Conservation (phyloP, 2,113 vertebrate species). For the Heloderma charlesbogerti region DNA sequence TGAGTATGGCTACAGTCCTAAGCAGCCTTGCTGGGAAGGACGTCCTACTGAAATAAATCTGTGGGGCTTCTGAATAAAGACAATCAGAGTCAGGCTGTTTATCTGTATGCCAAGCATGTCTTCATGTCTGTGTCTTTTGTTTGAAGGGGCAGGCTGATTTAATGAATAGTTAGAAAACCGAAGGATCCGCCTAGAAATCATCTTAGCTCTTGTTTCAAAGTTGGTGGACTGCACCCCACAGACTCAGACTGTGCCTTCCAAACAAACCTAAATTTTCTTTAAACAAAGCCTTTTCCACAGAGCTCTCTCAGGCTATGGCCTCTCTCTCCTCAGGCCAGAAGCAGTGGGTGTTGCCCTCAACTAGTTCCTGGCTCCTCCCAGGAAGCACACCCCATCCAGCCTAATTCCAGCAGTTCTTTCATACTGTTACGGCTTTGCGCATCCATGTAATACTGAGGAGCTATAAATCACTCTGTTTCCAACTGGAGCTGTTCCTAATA, state of each 20-base stretch:
- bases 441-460: background rate
- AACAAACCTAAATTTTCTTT: no score
- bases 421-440: background rate
- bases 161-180: background rate
- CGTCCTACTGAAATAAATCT: background rate
- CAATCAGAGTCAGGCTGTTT: background rate
- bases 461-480: slow-evolving; percentile 2
- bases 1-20: background rate
- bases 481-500: slow-evolving; percentile 1
- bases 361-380: no score
- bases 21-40: slow-evolving; percentile 6
- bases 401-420: no score
- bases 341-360: no score
- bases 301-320: no score
- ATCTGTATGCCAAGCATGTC: background rate
- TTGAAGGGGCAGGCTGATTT: background rate
- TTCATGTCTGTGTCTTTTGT: background rate
- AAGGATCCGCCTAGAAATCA: background rate
- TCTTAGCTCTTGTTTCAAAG: background rate
- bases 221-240: no score
- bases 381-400: no score
- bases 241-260: no score
- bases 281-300: no score
- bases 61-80: background rate
- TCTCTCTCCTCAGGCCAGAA: no score